These are phyloP conservation scores for Intellagama lesueurii DNA, from an alignment of 2,797 vertebrate species.

Conservation along the genomic window DNA sequence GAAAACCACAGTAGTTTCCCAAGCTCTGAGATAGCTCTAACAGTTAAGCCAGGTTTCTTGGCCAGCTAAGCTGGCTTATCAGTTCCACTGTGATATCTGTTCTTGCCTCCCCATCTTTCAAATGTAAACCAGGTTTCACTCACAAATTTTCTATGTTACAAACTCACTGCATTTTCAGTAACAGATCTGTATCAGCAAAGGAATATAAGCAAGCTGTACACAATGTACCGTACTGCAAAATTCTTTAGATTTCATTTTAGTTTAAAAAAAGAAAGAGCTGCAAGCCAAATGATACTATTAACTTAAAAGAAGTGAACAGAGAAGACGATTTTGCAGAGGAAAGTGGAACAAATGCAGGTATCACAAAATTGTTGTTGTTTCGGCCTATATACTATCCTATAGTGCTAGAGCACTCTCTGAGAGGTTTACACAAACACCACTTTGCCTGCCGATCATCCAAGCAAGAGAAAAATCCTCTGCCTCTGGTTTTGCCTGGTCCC, in stretches of 20 bases:
- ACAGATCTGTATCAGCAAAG: not conserved
- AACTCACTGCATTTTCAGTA: not conserved
- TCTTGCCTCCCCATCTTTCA: not conserved
- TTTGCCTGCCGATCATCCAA: not conserved
- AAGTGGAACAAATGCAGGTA: not conserved
- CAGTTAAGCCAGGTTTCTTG: not conserved
- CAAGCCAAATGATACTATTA: not conserved
- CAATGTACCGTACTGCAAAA: not conserved
- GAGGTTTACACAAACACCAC: too few species aligned
- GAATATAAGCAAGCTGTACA: not conserved
- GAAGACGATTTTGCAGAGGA: not conserved
- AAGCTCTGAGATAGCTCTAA: not conserved
- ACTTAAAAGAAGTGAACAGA: not conserved
- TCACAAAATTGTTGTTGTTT: not conserved
- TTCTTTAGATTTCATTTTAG: not conserved
- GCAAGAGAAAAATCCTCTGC: slow-evolving; percentile 11
- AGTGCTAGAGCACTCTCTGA: too few species aligned
- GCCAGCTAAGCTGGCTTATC: not conserved
- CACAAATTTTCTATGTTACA: not conserved
- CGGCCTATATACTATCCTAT: too few species aligned
- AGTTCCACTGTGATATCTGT: too few species aligned
- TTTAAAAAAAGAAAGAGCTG: not conserved
- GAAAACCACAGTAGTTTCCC: too few species aligned
- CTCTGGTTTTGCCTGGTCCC: slow-evolving; percentile 41
- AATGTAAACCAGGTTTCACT: not conserved